These are phyloP conservation scores for Lissonota sp. DNA, from an alignment of 2,888 invertebrate species.

Conservation along the genomic window DNA sequence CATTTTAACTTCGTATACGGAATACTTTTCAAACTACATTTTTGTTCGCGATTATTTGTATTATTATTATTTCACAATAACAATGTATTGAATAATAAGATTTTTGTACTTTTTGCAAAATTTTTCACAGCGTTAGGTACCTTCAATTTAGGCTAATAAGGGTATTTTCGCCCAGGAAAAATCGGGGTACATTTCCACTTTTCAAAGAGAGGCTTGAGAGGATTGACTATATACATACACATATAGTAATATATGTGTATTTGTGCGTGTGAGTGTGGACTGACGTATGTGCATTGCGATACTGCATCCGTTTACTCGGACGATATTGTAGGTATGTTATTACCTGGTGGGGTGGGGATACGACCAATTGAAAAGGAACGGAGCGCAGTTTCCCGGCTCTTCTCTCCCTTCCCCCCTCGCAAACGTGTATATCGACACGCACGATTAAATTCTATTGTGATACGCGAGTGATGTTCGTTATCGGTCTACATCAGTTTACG, in stretches of 20 bases:
- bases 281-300: background rate
- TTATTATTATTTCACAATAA: too few relatives aligned
- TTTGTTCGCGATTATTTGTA: too few relatives aligned
- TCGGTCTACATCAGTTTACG: conserved; percentile 8
- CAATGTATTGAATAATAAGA: too few relatives aligned
- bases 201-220: too few relatives aligned
- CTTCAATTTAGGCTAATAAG: too few relatives aligned
- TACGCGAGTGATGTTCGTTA: conserved; percentile 48
- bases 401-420: conserved; percentile 27
- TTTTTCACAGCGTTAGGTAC: too few relatives aligned
- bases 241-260: background rate
- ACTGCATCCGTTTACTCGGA: conserved; percentile 28
- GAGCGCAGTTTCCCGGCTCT: conserved; percentile 33
- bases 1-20: too few relatives aligned
- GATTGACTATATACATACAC: too few relatives aligned
- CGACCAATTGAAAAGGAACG: conserved; percentile 38
- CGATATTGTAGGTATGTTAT: conserved; percentile 18
- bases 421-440: conserved; percentile 20
- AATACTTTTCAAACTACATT: too few relatives aligned
- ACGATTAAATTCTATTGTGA: conserved; percentile 56
- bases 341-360: conserved; percentile 16
- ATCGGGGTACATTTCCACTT: too few relatives aligned
- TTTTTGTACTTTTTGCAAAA: too few relatives aligned
- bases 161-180: too few relatives aligned
- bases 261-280: background rate